Base-by-base conservation (phyloP, 2,797 vertebrate species). In the Bovichtus variegatus region DNA sequence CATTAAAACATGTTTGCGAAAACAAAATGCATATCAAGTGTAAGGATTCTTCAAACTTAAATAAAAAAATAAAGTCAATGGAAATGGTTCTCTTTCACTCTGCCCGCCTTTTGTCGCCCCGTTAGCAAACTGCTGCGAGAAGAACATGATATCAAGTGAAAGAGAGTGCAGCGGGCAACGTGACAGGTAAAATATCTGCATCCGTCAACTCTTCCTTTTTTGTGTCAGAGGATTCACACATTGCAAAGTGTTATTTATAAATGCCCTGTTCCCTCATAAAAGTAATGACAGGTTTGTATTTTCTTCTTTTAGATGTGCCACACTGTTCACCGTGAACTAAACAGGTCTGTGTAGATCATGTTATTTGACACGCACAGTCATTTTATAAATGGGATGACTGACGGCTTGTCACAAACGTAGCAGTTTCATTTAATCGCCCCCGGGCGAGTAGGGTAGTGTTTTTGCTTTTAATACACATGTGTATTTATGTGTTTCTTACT, bases 161-260 rank as follows among this genome's bases (percentile, higher is more conserved):
- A 89, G 76, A 80, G 40, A 72, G 63, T 49, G 76, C 74, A 53
- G 70, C 54, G 43, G 84, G 51, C 69, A 73, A 51, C 18, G 76
- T 86, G 88, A 81, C 73, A 53, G 74, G 63, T 34, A 69, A 74
- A 86, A 83, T n/a, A n/a, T n/a, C n/a, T 40, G 60, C 71, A 76
- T 76, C 74, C 23, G 27, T 86, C 71, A 75, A 43, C 46, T 78
- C 38, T 73, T 18, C 58, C 64, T 72, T 63, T 76, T 78, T 81
- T 68, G 50, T 68, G 59, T 76, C 43, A 75, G 72, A 65, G 64
- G 49, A 59, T 73, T 75, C 77, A 76, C 66, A 88, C 63, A 49
- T 50, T 79, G 69, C 65, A 68, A 41, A 27, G 51, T 64, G 76
- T 87, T 86, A 83, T 90, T 89, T 86, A 83, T 81, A 84, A 90